Evolutionary conservation across 2,888 invertebrate genomes (phyloP), one percentile per base, ranked within the genome.

Genomic region (Vannuccia rotundouncinata): DNA sequence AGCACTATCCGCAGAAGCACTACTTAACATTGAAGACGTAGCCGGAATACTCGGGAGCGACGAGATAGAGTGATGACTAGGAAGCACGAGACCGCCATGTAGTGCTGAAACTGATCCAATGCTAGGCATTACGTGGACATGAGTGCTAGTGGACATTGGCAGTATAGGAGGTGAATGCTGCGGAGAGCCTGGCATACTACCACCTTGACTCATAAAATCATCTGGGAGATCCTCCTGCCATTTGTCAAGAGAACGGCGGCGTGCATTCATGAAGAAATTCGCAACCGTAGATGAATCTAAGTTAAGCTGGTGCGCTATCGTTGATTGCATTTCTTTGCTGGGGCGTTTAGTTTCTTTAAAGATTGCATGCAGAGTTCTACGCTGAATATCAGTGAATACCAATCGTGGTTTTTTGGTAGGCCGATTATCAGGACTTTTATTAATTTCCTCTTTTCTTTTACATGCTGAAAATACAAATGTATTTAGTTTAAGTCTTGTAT

Each of bases 271-370:
- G 90, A 99, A 99, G 91, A 99, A 99, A 89, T 99, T 99, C 77
- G 98, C 97, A 81, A 98, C 97, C 13, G 98, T 98, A 79, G 95
- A 95, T 79, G 97, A 95, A 88, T 97, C 96, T 84, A 98, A 91
- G 82, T 97, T 96, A 85, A 98, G 90, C 88, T 98, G 97, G 84
- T 97, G 91, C 31, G 97, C 97, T 90, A 98, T 98, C 85, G 97
- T 97, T 86, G 97, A 95, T 90, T 98, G 98, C 97, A 98, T 98
- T 90, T 98, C 98, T 90, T 98, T 98, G 84, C 95, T 96, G 84
- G 98, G 98, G 89, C 98, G 91, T 89, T 98, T 98, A 82, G 97
- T 98, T 91, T 98, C 98, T 94, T 98, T 98, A 92, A 98, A 98
- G 92, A 98, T 98, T 91, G 97, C 98, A 92, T 98, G 97, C 89